Conservation (phyloP, 1,140 invertebrate species). For the Manduca sexta region DNA sequence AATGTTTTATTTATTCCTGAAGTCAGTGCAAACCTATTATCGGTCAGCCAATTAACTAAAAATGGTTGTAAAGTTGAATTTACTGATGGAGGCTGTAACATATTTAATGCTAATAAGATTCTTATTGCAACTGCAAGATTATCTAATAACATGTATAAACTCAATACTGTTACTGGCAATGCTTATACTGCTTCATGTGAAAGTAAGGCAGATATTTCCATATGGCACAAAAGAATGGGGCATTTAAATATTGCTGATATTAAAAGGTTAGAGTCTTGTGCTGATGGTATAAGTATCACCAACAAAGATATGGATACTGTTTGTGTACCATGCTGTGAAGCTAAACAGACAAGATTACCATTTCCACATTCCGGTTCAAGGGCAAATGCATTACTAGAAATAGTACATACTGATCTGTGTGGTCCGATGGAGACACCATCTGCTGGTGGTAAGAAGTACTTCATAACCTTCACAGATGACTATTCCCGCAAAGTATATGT, state of each 20-base stretch:
- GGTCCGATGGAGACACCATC: constrained; percentile 52
- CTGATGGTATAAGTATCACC: constrained; percentile 16
- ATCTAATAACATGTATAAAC: constrained; percentile 19
- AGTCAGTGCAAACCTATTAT: neutral
- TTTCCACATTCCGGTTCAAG: constrained; percentile 22
- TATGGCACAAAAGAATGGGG: constrained; percentile 30
- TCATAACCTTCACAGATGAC: constrained; percentile 65
- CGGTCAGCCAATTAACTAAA: neutral
- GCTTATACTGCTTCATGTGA: constrained; percentile 11
- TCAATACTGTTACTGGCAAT: no score
- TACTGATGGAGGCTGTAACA: neutral
- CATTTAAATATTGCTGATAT: constrained; percentile 30
- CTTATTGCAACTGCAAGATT: constrained; percentile 4
- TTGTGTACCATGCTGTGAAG: constrained; percentile 15
- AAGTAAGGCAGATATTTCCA: constrained; percentile 10
- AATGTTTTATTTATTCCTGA: neutral
- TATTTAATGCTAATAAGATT: constrained; percentile 8
- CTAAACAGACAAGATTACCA: constrained; percentile 23
- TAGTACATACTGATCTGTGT: constrained; percentile 56
- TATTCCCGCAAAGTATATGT: constrained; percentile 25
- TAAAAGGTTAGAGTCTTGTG: constrained; percentile 18
- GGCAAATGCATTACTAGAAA: constrained; percentile 30
- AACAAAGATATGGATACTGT: constrained; percentile 17
- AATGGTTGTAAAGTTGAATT: neutral
- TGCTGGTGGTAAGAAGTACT: constrained; percentile 43